Base-by-base conservation (phyloP, 2,888 invertebrate genomes). In the Platycheirus rosarum region DNA sequence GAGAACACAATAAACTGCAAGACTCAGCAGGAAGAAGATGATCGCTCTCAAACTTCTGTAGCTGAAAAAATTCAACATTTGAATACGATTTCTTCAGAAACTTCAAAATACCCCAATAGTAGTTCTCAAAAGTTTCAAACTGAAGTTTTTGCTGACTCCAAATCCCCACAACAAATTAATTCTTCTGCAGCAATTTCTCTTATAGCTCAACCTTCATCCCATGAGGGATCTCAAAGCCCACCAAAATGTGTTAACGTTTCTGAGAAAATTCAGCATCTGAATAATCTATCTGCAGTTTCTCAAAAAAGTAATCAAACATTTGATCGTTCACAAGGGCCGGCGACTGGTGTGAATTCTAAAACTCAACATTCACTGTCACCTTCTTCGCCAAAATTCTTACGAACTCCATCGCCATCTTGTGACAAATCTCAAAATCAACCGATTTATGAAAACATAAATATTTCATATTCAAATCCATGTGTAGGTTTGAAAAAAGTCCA, bases 361-460 rank as follows among this genome's bases (percentile, higher is more conserved):
- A 29, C 13, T 13, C 55, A 55, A 7, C 53, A 13, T 1, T 11
- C n/a, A n/a, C n/a, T 6, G 0, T 11, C 18, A 18, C 32, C 37
- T 23, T 20, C 14, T 26, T 42, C 42, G 6, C 16, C 42, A 29
- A n/a, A 16, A 14, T 26, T 8, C 11, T 2, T 2, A 9, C 18
- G 37, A 37, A 23, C 37, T 23, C 13, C 20, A 13, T 23, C 55
- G 3, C 23, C 55, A 37, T 23, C 16, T 16, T 23, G 8, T 23
- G 57, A 23, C 20, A 26, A 14, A 40, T 14, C 57, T 11, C 40
- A 13, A 13, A 60, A 60, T 9, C n/a, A 14, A 32, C 71, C 68
- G 16, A 55, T 71, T 13, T 80, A 71, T 44, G 80, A 75, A 48
- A 80, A 80, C 20, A 14, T 60, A 1, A 37, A 65, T 26, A 46